Percentiles rank a stretch among this genome's conserved stretches.
Conservation (phyloP, 2,113 vertebrate species). For the Nyctibius bracteatus region DNA sequence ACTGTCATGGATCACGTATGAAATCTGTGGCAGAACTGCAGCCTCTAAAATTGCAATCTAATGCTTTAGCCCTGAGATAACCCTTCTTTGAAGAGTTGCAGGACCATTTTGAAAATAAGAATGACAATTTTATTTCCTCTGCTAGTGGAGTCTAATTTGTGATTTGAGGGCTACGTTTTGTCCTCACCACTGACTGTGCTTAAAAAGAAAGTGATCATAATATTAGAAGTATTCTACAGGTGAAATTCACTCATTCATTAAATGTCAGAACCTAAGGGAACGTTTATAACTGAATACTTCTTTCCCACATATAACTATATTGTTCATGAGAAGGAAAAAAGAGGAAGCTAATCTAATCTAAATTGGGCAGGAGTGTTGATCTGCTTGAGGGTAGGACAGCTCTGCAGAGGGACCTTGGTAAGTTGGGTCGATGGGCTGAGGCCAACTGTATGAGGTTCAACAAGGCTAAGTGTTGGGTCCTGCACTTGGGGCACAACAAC, state of each 20-base stretch:
- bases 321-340: background rate
- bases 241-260: background rate
- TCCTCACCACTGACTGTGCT: background rate
- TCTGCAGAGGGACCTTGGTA: too few relatives aligned
- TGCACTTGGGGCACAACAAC: too few relatives aligned
- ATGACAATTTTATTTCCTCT: background rate
- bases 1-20: background rate
- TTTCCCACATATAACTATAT: background rate
- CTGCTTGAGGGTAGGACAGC: too few relatives aligned
- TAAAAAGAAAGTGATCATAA: background rate
- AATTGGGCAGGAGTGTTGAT: too few relatives aligned
- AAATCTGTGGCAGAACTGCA: background rate
- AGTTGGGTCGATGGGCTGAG: too few relatives aligned
- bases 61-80: background rate
- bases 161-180: background rate
- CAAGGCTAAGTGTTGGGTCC: too few relatives aligned
- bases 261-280: background rate
- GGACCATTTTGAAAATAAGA: background rate
- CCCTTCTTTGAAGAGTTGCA: background rate
- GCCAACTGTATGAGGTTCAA: too few relatives aligned
- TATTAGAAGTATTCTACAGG: background rate
- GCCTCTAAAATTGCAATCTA: background rate
- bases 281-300: fast-evolving
- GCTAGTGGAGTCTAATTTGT: background rate
- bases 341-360: background rate